Base-by-base conservation (phyloP, 2,888 invertebrate species). In the Fragum whitleyi region DNA sequence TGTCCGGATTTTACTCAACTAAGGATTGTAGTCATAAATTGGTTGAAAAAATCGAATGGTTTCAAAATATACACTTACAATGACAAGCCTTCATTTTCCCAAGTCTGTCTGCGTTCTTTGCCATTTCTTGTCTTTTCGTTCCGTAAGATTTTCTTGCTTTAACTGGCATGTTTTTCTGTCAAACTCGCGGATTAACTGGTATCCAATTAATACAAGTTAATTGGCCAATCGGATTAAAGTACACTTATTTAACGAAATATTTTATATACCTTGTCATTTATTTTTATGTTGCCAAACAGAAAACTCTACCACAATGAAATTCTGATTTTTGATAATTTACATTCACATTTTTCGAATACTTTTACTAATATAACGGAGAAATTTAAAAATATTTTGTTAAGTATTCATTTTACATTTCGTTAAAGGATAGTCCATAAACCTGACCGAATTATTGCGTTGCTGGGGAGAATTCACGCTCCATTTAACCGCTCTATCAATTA, bases 71-170 rank as follows among this genome's bases (percentile, higher is more conserved):
- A 5, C 47, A 85, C 85, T 81, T 65, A 85, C 85, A 85, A 65
- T 85, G 85, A 47, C 77, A 74, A 9, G 14, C 26, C 70, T 85
- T 85, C 62, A 65, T 70, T 76, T 83, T 83, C 47, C 78, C 73
- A 21, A 85, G 62, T 21, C 36, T 42, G 21, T 85, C 85, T 23
- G 85, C 83, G 55, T 77, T 78, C 36, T 81, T 57, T 32, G 84
- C 84, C 81, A 84, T 84, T 70, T 84, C 79, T 62, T 79, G 79
- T 61, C 85, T 26, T 53, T 61, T 79, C 2, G 74, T 79, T 36
- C 81, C 81, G 29, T 75, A 67, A 29, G 51, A 14, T 72, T 74
- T 82, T 59, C 77, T 77, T 0, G 65, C 39, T 79, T 81, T 81
- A 21, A 26, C 55, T 68, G 85, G 85, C 85, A 81, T 81, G 47